A percentile compares a stretch with the other conserved stretches of the same genome.
These are phyloP conservation scores for Halcyon senegalensis DNA, from an alignment of 2,113 vertebrate genomes.

Conservation along the genomic window DNA sequence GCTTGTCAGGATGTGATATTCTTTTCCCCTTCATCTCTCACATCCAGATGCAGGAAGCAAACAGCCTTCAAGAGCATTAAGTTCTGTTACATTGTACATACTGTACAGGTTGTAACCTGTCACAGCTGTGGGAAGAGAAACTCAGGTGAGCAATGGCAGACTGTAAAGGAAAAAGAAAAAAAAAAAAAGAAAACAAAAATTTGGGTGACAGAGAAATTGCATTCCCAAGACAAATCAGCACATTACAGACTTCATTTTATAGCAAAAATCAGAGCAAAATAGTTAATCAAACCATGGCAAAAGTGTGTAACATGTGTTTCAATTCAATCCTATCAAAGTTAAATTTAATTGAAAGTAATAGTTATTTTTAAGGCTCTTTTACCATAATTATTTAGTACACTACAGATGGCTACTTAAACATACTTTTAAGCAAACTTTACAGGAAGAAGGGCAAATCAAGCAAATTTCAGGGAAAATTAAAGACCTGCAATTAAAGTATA, in stretches of 20 bases:
- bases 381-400: conserved; percentile 48
- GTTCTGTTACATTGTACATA: background rate
- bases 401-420: conserved; percentile 68
- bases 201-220: background rate
- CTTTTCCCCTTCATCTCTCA: background rate
- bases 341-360: conserved; percentile 71
- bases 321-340: conserved; percentile 57
- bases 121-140: background rate
- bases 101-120: background rate
- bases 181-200: background rate
- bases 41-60: background rate
- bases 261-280: conserved; percentile 45
- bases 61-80: background rate
- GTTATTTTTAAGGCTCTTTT: conserved; percentile 66
- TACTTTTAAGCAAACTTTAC: conserved; percentile 66
- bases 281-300: conserved; percentile 32
- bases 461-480: conserved; percentile 63
- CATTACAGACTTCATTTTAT: background rate
- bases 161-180: background rate
- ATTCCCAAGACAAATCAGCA: conserved; percentile 34
- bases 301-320: conserved; percentile 49
- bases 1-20: background rate
- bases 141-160: background rate
- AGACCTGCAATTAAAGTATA: conserved; percentile 65
- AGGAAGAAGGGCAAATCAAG: conserved; percentile 67